A percentile compares a stretch with the other conserved stretches of the same genome.
Conservation (phyloP, 2,888 invertebrate species). For the Cantharis lateralis region DNA sequence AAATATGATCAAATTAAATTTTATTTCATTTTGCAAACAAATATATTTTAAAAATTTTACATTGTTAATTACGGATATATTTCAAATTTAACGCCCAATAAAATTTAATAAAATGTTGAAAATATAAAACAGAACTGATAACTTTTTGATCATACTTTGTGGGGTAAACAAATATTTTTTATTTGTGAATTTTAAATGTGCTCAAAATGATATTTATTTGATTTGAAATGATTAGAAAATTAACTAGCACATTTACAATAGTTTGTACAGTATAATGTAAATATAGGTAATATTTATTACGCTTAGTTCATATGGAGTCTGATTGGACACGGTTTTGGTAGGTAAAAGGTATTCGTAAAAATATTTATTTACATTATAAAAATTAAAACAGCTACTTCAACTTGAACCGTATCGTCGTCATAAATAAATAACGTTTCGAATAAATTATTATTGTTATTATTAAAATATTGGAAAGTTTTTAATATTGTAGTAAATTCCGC, state of each 20-base stretch:
- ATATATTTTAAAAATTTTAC: neutral
- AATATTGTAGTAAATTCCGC: neutral
- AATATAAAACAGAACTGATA: neutral
- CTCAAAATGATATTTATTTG: neutral
- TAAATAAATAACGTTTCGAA: neutral
- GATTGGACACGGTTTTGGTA: constrained; percentile 26
- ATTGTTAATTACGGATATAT: neutral
- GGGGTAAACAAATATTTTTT: neutral
- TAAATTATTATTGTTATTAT: neutral
- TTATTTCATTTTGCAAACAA: neutral
- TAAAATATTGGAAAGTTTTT: neutral
- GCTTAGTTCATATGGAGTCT: constrained; percentile 7
- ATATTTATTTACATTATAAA: neutral
- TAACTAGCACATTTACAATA: neutral
- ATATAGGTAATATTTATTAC: constrained; percentile 19
- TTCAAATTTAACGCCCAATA: neutral
- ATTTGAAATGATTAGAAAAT: neutral
- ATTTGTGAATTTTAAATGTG: neutral
- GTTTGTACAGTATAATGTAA: constrained; percentile 31
- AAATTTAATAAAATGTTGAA: neutral
- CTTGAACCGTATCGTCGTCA: neutral
- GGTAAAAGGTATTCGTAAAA: constrained; percentile 15
- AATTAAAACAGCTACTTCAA: neutral
- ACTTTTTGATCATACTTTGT: neutral
- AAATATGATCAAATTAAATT: neutral